phyloP scores from a whole-genome alignment of 1,140 invertebrate species.

The Leptestheria dahalacensis region DNA sequence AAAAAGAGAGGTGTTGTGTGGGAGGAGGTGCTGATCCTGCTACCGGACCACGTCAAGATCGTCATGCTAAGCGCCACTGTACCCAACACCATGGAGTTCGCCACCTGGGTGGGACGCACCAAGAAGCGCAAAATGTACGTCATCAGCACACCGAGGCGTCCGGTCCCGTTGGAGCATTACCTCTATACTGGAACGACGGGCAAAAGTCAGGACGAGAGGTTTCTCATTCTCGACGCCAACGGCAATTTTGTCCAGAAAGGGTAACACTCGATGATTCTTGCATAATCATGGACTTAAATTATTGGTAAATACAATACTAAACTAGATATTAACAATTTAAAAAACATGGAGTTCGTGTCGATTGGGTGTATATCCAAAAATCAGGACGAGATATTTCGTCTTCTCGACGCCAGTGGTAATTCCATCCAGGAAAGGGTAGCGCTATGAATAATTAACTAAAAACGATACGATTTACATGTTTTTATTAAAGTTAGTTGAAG shows the following conservation, averaged over 20 bases:
- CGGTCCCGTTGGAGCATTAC: conserved; percentile 72
- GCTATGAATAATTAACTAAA: too few relatives aligned
- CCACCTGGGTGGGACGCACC: conserved; percentile 38
- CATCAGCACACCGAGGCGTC: conserved; percentile 75
- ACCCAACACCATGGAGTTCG: conserved; percentile 61
- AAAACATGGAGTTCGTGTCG: too few relatives aligned
- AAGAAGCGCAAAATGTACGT: conserved; percentile 89
- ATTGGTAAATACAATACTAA: too few relatives aligned
- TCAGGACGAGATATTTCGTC: too few relatives aligned
- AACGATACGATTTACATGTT: too few relatives aligned
- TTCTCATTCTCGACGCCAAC: conserved; percentile 64
- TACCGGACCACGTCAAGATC: conserved; percentile 86
- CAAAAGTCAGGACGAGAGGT: conserved; percentile 64
- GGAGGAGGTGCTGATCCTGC: conserved; percentile 95
- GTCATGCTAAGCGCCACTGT: conserved; percentile 97
- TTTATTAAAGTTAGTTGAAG: too few relatives aligned
- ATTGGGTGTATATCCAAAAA: too few relatives aligned
- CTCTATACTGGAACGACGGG: conserved; percentile 74
- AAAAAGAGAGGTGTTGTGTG: conserved; percentile 97
- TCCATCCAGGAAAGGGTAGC: too few relatives aligned
- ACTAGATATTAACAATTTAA: too few relatives aligned
- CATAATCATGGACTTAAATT: not conserved
- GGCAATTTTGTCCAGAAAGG: conserved; percentile 50
- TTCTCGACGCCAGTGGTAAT: too few relatives aligned
- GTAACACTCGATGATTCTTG: conserved; percentile 31